These are phyloP conservation scores for Myrmecobius fasciatus DNA, from an alignment of 2,113 vertebrate species.

Conservation along the genomic window DNA sequence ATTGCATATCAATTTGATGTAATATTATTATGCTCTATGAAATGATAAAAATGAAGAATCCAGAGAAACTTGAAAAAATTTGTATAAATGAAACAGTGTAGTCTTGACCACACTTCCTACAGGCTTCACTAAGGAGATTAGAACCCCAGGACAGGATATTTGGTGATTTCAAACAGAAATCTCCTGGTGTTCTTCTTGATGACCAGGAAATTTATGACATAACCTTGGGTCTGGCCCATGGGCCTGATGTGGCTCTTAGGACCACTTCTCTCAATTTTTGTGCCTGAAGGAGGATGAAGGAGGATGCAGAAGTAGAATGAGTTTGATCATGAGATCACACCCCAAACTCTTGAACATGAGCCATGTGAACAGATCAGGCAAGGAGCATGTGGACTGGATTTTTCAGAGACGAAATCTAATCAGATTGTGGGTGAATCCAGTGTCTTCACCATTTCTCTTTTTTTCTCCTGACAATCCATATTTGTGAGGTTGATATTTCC, in stretches of 20 bases:
- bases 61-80: not conserved
- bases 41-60: not conserved
- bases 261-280: not conserved
- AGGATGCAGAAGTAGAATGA: not conserved
- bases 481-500: not conserved
- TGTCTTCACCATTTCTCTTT: not conserved
- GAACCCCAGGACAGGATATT: not conserved
- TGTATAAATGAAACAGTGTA: not conserved
- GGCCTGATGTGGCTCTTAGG: not conserved
- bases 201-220: not conserved
- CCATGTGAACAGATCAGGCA: not conserved
- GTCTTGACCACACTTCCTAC: not conserved
- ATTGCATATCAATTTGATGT: not conserved
- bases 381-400: not conserved
- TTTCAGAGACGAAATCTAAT: not conserved
- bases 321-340: not conserved
- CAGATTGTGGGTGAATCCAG: not conserved
- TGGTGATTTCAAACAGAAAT: not conserved
- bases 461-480: not conserved
- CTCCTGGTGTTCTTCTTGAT: not conserved
- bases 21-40: not conserved
- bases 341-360: not conserved
- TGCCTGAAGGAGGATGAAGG: not conserved
- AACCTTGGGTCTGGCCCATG: not conserved
- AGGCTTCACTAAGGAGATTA: not conserved